Evolutionary conservation across 1,140 invertebrate genomes (phyloP).

Genomic region (Drosophila rhopaloa): DNA sequence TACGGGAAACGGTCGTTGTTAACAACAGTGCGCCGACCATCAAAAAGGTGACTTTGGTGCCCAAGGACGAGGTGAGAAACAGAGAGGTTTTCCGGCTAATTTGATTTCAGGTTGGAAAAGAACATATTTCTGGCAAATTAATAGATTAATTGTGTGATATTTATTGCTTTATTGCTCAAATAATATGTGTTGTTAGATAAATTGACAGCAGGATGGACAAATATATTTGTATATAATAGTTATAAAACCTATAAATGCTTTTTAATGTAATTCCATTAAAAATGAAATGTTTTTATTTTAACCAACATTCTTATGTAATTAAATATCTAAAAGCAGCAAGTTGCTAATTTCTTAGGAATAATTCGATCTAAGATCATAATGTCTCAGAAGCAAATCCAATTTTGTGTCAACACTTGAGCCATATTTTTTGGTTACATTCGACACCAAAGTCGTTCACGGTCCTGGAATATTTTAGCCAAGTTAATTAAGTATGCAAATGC

Average conservation of each 20-base stretch:
- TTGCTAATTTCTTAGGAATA: too few relatives aligned
- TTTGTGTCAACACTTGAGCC: not conserved
- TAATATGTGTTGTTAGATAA: not conserved
- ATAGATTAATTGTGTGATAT: not conserved
- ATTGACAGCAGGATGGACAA: too few relatives aligned
- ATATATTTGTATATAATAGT: not conserved
- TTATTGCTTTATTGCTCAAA: not conserved
- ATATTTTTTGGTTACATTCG: not conserved
- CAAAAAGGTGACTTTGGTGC: slow-evolving; percentile 82
- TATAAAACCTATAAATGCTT: not conserved
- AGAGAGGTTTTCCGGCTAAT: not conserved
- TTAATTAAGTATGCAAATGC: slow-evolving; percentile 82
- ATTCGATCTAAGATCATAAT: not conserved
- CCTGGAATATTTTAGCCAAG: slow-evolving; percentile 55
- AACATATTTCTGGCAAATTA: slow-evolving; percentile 5
- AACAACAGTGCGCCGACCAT: slow-evolving; percentile 83
- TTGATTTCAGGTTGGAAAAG: not conserved
- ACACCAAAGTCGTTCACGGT: not conserved
- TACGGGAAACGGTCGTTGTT: slow-evolving; percentile 82
- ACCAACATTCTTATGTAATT: too few relatives aligned
- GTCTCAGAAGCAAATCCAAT: not conserved
- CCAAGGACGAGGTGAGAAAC: slow-evolving; percentile 80
- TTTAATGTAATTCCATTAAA: too few relatives aligned
- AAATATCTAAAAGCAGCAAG: too few relatives aligned
- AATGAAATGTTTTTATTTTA: too few relatives aligned